phyloP scores from a whole-genome alignment of 2,888 invertebrate genomes.

The Incurvaria masculella region DNA sequence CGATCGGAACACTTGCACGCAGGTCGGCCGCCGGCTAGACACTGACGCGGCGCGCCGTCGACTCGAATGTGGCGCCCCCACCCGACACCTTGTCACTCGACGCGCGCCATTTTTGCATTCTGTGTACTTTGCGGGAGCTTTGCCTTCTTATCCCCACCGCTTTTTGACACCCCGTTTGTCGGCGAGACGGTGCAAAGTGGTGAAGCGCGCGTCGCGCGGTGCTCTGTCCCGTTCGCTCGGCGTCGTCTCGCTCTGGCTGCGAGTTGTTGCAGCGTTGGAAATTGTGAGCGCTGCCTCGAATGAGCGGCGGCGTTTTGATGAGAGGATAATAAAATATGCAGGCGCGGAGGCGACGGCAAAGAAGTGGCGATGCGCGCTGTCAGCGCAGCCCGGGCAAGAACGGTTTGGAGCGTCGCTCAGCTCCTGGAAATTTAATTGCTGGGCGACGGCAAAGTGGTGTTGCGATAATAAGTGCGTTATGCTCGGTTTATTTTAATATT shows the following conservation, averaged over 20 bases:
- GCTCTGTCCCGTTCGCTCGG: conserved; percentile 40
- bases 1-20: conserved; percentile 23
- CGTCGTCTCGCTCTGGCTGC: neutral
- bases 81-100: conserved; percentile 50
- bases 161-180: conserved; percentile 53
- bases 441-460: conserved; percentile 29
- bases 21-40: conserved; percentile 32
- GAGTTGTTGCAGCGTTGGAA: conserved; percentile 20
- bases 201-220: neutral
- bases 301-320: conserved; percentile 39
- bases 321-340: conserved; percentile 48
- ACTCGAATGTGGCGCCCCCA: conserved; percentile 28
- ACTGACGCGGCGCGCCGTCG: conserved; percentile 30
- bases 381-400: no score
- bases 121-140: conserved; percentile 58
- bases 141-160: conserved; percentile 58
- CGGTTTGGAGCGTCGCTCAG: no score
- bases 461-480: conserved; percentile 38
- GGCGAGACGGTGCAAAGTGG: conserved; percentile 13
- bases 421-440: conserved; percentile 49
- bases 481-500: conserved; percentile 9
- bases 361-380: conserved; percentile 27
- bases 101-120: conserved; percentile 58
- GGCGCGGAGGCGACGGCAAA: conserved; percentile 44
- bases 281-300: conserved; percentile 37